A percentile compares a stretch with the other conserved stretches of the same genome.
Evolutionary conservation across 2,888 invertebrate species (phyloP).

Genomic region (Agriopis marginaria): DNA sequence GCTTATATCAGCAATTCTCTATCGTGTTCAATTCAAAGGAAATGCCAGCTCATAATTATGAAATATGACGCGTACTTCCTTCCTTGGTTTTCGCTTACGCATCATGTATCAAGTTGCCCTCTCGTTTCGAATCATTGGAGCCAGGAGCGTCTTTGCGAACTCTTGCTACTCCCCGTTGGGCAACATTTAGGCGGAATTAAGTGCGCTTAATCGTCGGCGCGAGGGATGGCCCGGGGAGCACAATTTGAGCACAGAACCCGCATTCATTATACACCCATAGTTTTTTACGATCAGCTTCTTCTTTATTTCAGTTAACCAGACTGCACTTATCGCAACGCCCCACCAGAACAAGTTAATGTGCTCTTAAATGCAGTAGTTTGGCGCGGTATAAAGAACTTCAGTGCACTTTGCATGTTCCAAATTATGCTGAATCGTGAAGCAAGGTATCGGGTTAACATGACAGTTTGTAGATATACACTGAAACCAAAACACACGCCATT

Average conservation of each 20-base stretch:
- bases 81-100: conserved; percentile 29
- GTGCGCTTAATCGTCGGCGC: conserved; percentile 79
- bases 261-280: conserved; percentile 64
- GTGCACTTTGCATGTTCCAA: conserved; percentile 32
- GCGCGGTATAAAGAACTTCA: conserved; percentile 23
- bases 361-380: conserved; percentile 30
- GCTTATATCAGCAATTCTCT: background rate
- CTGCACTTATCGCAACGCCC: conserved; percentile 48
- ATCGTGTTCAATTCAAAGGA: conserved; percentile 12
- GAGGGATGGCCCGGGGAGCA: conserved; percentile 70
- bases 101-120: conserved; percentile 32
- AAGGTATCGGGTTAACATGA: conserved; percentile 9
- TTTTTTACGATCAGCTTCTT: conserved; percentile 64
- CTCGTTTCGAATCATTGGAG: conserved; percentile 40
- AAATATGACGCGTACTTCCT: conserved; percentile 29
- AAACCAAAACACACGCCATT: background rate
- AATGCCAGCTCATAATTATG: conserved; percentile 24
- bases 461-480: background rate
- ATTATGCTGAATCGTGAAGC: conserved; percentile 20
- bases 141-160: conserved; percentile 54
- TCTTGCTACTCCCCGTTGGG: conserved; percentile 63
- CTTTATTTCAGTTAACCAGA: conserved; percentile 59
- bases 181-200: conserved; percentile 81
- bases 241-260: conserved; percentile 62
- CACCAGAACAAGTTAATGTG: conserved; percentile 31